Conservation (phyloP, 1,140 invertebrate genomes). For the Maniola jurtina region DNA sequence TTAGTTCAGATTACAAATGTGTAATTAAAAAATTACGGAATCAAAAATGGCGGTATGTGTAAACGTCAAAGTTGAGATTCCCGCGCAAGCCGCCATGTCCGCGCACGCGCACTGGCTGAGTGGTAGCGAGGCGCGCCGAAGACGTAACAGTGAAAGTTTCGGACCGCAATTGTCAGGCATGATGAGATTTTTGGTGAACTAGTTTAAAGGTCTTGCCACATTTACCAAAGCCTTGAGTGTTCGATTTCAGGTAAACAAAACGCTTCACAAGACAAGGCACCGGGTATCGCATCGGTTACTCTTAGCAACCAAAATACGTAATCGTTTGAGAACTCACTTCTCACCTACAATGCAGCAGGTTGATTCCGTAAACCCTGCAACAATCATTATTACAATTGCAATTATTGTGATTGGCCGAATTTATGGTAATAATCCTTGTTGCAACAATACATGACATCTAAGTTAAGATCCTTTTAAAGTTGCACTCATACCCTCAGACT, state of each 20-base stretch:
- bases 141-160: conserved; percentile 68
- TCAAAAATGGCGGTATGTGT: background rate
- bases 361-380: no score
- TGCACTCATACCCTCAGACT: no score
- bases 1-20: background rate
- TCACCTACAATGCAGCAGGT: no score
- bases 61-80: conserved; percentile 16
- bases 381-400: no score
- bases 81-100: conserved; percentile 6
- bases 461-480: no score
- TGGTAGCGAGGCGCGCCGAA: conserved; percentile 48
- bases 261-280: no score
- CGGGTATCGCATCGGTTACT: no score
- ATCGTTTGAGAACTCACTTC: no score
- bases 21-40: conserved; percentile 1
- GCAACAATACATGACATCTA: no score
- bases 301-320: no score
- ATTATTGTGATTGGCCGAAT: no score
- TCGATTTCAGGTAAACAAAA: background rate
- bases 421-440: no score
- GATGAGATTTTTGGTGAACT: conserved; percentile 31
- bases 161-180: conserved; percentile 34
- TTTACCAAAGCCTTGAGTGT: background rate
- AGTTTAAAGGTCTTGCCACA: conserved; percentile 12
- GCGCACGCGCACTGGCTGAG: conserved; percentile 44